A percentile compares a stretch with the other conserved stretches of the same genome.
Conservation (phyloP, 2,113 vertebrate species). For the Paedocypris sp. region DNA sequence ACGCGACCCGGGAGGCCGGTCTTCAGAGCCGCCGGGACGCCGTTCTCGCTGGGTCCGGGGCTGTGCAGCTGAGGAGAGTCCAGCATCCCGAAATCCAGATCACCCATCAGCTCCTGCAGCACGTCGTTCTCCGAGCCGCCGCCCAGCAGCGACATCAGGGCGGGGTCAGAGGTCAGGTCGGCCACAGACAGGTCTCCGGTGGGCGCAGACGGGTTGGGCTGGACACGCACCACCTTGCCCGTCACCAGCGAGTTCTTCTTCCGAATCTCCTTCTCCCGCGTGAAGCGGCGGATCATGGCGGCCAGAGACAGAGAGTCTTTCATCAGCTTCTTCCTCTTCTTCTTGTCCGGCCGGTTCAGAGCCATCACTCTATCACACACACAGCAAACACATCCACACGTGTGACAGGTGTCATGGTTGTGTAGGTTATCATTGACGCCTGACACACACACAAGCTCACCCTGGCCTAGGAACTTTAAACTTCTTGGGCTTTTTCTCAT, state of each 20-base stretch:
- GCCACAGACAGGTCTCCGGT: constrained; percentile 49
- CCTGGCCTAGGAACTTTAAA: constrained; percentile 83
- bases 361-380: constrained; percentile 63
- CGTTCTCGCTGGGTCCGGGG: constrained; percentile 78
- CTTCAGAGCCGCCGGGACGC: constrained; percentile 46
- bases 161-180: constrained; percentile 65
- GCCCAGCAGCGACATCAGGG: constrained; percentile 85
- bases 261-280: constrained; percentile 84
- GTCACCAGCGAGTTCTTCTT: constrained; percentile 60
- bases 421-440: no score
- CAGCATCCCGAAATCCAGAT: constrained; percentile 86
- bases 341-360: constrained; percentile 91
- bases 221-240: constrained; percentile 12
- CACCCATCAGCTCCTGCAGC: constrained; percentile 86
- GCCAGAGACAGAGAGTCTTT: constrained; percentile 86
- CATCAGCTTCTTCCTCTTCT: constrained; percentile 90
- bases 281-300: constrained; percentile 92
- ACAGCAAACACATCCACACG: neutral
- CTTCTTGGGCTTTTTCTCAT: constrained; percentile 90
- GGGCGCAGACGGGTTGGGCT: constrained; percentile 48
- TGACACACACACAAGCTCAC: constrained; percentile 49
- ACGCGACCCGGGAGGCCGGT: constrained; percentile 47
- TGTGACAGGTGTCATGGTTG: neutral
- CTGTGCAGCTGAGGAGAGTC: constrained; percentile 81
- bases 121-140: constrained; percentile 81